Base-by-base conservation (phyloP, 2,888 invertebrate species). In the Orchesella flavescens region DNA sequence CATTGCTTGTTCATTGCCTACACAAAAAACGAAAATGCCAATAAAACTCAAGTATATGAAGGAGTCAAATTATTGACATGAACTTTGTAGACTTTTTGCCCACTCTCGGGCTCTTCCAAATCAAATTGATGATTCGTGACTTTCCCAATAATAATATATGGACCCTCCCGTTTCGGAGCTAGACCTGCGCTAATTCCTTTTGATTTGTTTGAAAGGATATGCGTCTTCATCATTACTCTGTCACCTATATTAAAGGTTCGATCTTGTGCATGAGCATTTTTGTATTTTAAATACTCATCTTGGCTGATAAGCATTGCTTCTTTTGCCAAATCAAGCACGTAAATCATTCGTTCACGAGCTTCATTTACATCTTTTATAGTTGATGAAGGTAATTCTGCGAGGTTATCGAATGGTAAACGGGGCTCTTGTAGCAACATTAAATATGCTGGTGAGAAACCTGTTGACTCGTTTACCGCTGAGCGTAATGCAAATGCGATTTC, bases 61-160 rank as follows among this genome's bases (percentile, higher is more conserved):
- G n/a, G n/a, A n/a, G 9, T 12, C 49, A 84, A 34, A n/a, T 84
- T 73, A 59, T 84, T 84, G 43, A 76, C 63, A 69, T 84, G 81
- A 65, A 77, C 76, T 68, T 80, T 80, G 12, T 19, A 21, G 0
- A 61, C 61, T n/a, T 23, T 19, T 44, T 69, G 61, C 3, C 34
- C 34, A 15, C 23, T 65, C 10, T 80, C 49, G 9, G 9, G 9
- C 19, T 49, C 7, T 17, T 61, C 19, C 15, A 84, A 19, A 13
- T 75, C 43, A 21, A 49, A 80, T 13, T 72, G 9, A 49, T 75
- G 59, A 4, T 44, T 34, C 5, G 81, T n/a, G 19, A 75, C 17
- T 15, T 49, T 66, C 7, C 17, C 13, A 1, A 13, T 61, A n/a
- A 86, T 65, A 15, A 7, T 44, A 24, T 19, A 86, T 1, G 84